Percentiles rank a stretch among this genome's conserved stretches.
phyloP scores from a whole-genome alignment of 2,113 vertebrate genomes.

The Antechinus stuartii region DNA sequence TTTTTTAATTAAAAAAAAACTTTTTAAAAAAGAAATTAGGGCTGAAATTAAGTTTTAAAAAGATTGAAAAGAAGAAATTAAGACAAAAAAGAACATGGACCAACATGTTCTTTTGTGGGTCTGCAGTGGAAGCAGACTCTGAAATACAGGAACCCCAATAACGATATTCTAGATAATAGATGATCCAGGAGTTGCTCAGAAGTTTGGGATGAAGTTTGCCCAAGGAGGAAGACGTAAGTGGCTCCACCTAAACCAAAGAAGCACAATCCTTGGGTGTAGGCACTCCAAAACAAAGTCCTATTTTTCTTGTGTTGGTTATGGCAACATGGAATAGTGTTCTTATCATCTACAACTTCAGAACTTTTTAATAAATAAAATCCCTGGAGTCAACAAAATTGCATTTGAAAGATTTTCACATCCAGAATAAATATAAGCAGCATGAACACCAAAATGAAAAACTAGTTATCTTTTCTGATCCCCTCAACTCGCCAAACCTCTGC shows the following conservation, averaged over 20 bases:
- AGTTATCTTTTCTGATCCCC: not conserved
- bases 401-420: not conserved
- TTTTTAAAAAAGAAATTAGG: not conserved
- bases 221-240: not conserved
- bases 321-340: not conserved
- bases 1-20: not conserved
- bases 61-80: not conserved
- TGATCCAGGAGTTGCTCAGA: not conserved
- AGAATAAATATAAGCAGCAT: not conserved
- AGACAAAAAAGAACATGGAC: not conserved
- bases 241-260: not conserved
- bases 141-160: not conserved
- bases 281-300: not conserved
- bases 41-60: not conserved
- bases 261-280: not conserved
- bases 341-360: not conserved
- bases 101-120: not conserved
- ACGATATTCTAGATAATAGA: not conserved
- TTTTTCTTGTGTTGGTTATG: not conserved
- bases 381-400: not conserved
- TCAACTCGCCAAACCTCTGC: not conserved
- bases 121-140: not conserved
- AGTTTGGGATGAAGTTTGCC: not conserved
- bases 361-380: not conserved
- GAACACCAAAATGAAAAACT: not conserved